A percentile compares a stretch with the other conserved stretches of the same genome.
Conservation (phyloP, 2,113 vertebrate species). For the Chaenogobius annularis region DNA sequence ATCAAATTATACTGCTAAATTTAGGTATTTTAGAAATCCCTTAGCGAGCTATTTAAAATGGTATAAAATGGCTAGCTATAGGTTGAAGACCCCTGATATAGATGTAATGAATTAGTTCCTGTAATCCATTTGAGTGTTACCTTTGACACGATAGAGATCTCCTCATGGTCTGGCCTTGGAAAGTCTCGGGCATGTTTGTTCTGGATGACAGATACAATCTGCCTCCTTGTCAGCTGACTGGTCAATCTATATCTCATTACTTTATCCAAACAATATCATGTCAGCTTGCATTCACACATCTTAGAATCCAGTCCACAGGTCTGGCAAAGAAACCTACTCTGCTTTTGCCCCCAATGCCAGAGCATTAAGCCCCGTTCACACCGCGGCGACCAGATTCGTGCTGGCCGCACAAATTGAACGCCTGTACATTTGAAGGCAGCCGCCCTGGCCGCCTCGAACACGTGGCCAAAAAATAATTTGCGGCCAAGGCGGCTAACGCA, state of each 20-base stretch:
- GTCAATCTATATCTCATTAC: constrained; percentile 75
- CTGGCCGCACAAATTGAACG: too few relatives aligned
- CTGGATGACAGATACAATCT: constrained; percentile 67
- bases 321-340: constrained; percentile 17
- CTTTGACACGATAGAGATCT: constrained; percentile 43
- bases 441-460: too few relatives aligned
- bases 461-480: too few relatives aligned
- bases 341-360: constrained; percentile 10
- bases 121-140: constrained; percentile 22
- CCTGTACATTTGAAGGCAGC: too few relatives aligned
- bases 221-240: constrained; percentile 53
- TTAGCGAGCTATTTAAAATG: background rate
- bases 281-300: constrained; percentile 36
- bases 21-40: too few relatives aligned
- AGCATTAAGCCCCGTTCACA: too few relatives aligned
- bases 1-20: too few relatives aligned
- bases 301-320: constrained; percentile 25
- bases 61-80: background rate
- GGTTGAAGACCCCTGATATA: too few relatives aligned
- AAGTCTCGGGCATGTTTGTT: constrained; percentile 61
- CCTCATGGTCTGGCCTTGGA: constrained; percentile 35
- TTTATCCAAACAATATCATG: constrained; percentile 62
- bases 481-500: too few relatives aligned
- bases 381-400: too few relatives aligned
- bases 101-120: background rate